Conservation (phyloP, 2,113 vertebrate genomes). For the Chitala chitala region DNA sequence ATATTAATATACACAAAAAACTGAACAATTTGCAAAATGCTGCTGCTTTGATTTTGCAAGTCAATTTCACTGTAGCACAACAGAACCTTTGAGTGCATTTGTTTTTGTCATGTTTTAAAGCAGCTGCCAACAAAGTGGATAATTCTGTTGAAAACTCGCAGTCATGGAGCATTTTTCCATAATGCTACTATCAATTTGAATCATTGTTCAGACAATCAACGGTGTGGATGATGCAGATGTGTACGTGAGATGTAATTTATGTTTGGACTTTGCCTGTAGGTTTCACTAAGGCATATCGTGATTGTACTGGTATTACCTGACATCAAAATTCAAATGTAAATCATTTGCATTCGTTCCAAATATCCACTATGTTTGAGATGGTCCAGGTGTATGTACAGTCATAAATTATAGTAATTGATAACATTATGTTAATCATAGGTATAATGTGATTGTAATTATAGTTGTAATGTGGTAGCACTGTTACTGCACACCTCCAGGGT, state of each 20-base stretch:
- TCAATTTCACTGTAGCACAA: background rate
- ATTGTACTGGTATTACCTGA: background rate
- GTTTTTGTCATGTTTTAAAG: background rate
- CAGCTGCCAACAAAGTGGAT: background rate
- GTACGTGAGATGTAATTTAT: background rate
- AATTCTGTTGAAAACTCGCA: background rate
- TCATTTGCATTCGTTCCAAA: too few relatives aligned
- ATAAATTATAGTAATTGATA: too few relatives aligned
- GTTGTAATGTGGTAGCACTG: too few relatives aligned
- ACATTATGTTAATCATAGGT: too few relatives aligned
- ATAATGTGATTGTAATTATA: too few relatives aligned
- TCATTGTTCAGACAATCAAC: background rate
- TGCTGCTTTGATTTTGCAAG: too few relatives aligned
- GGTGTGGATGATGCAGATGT: background rate
- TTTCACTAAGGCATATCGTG: background rate
- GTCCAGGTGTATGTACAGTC: too few relatives aligned
- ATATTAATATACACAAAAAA: slow-evolving; percentile 1
- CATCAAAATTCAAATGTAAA: too few relatives aligned
- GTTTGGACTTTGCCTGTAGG: background rate
- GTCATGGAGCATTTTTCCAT: background rate
- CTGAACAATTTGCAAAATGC: background rate
- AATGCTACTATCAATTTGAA: background rate
- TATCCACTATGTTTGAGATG: too few relatives aligned
- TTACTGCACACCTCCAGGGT: too few relatives aligned
- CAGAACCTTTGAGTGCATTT: background rate